These are phyloP conservation scores for Strigamia crassipes DNA, from an alignment of 2,888 invertebrate genomes.

Conservation along the genomic window DNA sequence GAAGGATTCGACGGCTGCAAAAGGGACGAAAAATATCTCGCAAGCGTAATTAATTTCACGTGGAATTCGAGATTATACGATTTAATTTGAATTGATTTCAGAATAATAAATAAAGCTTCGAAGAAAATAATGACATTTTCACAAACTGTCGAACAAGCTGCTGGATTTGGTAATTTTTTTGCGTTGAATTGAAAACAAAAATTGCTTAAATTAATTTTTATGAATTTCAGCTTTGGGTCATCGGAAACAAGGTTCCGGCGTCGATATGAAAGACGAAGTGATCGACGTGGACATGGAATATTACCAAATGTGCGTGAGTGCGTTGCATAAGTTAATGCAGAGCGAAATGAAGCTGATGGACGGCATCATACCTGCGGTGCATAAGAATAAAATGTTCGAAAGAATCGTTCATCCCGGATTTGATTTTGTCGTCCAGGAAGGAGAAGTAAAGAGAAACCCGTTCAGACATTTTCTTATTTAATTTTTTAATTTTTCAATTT, in stretches of 20 bases:
- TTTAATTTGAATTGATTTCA: too few species aligned
- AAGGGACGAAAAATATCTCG: conserved; percentile 79
- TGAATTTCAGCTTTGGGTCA: conserved; percentile 49
- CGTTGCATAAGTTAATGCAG: conserved; percentile 79
- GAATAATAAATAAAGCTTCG: conserved; percentile 57
- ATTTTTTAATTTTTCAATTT: conserved; percentile 48
- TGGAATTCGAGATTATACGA: too few species aligned
- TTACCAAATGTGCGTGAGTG: conserved; percentile 79
- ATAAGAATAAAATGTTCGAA: conserved; percentile 81
- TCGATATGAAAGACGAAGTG: conserved; percentile 50
- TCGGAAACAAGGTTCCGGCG: conserved; percentile 51
- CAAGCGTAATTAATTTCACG: conserved; percentile 71
- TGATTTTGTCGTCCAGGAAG: conserved; percentile 81
- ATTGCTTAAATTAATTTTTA: not conserved
- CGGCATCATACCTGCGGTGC: conserved; percentile 79
- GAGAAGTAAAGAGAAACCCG: conserved; percentile 71
- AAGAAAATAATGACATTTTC: conserved; percentile 78
- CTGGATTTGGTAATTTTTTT: conserved; percentile 67
- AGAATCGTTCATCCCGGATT: conserved; percentile 82
- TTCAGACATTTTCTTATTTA: too few species aligned
- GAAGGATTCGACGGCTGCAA: conserved; percentile 73
- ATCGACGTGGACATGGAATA: conserved; percentile 71
- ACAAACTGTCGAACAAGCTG: conserved; percentile 76
- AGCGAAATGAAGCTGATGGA: conserved; percentile 82
- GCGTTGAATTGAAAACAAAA: not conserved